These are phyloP conservation scores for Ypsolopha sequella DNA, from an alignment of 2,888 invertebrate species.

Conservation along the genomic window DNA sequence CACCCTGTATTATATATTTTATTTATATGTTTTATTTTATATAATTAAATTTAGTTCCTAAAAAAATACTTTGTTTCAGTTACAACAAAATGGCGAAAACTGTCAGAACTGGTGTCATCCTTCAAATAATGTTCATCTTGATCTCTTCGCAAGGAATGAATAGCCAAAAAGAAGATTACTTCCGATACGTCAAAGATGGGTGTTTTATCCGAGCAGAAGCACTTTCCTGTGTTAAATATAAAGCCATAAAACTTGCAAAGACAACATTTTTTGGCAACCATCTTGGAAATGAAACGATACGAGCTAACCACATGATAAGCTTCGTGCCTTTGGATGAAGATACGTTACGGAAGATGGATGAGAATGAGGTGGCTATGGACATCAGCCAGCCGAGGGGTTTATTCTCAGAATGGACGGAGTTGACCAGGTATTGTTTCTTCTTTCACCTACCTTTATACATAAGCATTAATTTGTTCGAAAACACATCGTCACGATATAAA, in stretches of 20 bases:
- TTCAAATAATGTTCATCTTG: slow-evolving; percentile 20
- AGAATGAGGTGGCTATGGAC: slow-evolving; percentile 24
- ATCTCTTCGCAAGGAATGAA: slow-evolving; percentile 15
- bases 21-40: too few relatives aligned
- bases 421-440: slow-evolving; percentile 26
- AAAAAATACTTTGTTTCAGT: background rate
- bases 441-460: too few relatives aligned
- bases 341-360: slow-evolving; percentile 28
- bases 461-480: too few relatives aligned
- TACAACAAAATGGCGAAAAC: background rate
- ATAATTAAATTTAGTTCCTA: too few relatives aligned
- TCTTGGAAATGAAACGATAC: slow-evolving; percentile 42
- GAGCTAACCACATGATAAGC: slow-evolving; percentile 43
- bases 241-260: slow-evolving; percentile 53
- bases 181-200: slow-evolving; percentile 52
- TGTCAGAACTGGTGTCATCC: slow-evolving; percentile 4
- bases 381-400: slow-evolving; percentile 39
- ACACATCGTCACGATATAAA: too few relatives aligned
- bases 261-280: slow-evolving; percentile 42
- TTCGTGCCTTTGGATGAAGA: slow-evolving; percentile 50
- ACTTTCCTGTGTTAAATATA: slow-evolving; percentile 53
- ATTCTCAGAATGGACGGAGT: slow-evolving; percentile 54
- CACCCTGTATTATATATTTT: too few relatives aligned
- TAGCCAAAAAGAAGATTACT: slow-evolving; percentile 44
- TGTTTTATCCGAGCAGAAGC: slow-evolving; percentile 53